Evolutionary conservation across 1,140 invertebrate species (phyloP).

Genomic region (Penaeus japonicus): DNA sequence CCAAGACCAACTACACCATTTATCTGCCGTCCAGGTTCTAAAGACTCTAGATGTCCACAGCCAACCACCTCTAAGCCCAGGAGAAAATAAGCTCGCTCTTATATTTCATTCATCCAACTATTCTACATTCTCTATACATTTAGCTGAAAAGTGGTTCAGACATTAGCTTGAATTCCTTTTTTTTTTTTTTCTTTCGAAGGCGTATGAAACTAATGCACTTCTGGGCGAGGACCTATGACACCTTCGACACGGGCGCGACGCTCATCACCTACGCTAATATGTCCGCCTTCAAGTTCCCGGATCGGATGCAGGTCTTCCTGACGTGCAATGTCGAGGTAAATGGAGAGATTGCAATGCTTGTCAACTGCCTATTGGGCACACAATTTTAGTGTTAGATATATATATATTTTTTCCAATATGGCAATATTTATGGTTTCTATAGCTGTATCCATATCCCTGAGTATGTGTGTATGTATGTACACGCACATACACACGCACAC

Average conservation of each 20-base stretch:
- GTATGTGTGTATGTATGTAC: no score
- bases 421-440: background rate
- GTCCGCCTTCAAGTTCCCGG: slow-evolving; percentile 78
- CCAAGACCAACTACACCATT: slow-evolving; percentile 17
- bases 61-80: slow-evolving; percentile 57
- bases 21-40: slow-evolving; percentile 62
- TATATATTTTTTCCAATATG: no score
- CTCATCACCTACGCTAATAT: slow-evolving; percentile 74
- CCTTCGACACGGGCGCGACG: slow-evolving; percentile 70
- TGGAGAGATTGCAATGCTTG: no score
- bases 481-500: no score
- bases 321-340: slow-evolving; percentile 76
- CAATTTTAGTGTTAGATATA: no score
- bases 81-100: no score
- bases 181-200: slow-evolving; percentile 63
- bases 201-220: slow-evolving; percentile 74
- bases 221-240: slow-evolving; percentile 72
- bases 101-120: background rate
- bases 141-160: background rate
- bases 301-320: slow-evolving; percentile 75
- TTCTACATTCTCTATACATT: slow-evolving; percentile 2
- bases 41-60: slow-evolving; percentile 66
- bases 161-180: no score
- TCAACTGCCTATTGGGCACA: no score
- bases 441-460: background rate